phyloP scores from a whole-genome alignment of 1,140 invertebrate genomes.

The Calephelis nemesis region DNA sequence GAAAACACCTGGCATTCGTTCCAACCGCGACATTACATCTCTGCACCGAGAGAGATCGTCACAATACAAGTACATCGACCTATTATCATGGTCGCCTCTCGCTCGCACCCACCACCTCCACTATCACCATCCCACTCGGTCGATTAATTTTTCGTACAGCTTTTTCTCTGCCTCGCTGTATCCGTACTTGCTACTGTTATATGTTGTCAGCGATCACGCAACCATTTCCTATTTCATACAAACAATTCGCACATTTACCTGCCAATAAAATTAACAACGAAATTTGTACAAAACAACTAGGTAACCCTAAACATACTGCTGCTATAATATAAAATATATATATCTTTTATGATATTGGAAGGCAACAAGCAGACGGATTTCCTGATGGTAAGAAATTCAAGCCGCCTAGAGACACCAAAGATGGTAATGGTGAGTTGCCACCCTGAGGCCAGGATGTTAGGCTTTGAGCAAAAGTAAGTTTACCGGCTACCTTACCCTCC shows the following conservation, averaged over 20 bases:
- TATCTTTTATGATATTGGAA: too few species aligned
- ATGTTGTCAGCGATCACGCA: constrained; percentile 36
- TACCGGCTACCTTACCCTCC: too few species aligned
- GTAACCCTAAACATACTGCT: neutral
- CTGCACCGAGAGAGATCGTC: constrained; percentile 34
- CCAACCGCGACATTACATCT: constrained; percentile 8
- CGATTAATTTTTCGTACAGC: constrained; percentile 47
- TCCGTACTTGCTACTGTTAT: constrained; percentile 38
- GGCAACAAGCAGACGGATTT: too few species aligned
- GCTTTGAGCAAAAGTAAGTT: too few species aligned
- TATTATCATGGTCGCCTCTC: constrained; percentile 25
- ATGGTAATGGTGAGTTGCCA: too few species aligned
- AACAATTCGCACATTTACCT: neutral
- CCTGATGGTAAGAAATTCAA: too few species aligned
- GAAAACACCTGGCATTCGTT: neutral
- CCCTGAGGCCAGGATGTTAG: too few species aligned
- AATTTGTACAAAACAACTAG: neutral
- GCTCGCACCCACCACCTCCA: constrained; percentile 21
- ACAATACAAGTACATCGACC: constrained; percentile 40
- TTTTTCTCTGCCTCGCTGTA: constrained; percentile 43
- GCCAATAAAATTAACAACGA: constrained; percentile 13
- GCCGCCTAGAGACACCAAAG: too few species aligned
- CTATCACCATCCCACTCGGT: constrained; percentile 30
- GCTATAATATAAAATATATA: too few species aligned
- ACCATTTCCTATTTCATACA: constrained; percentile 26